These are phyloP conservation scores for Maccullochella peelii DNA, from an alignment of 2,113 vertebrate species.

Conservation along the genomic window DNA sequence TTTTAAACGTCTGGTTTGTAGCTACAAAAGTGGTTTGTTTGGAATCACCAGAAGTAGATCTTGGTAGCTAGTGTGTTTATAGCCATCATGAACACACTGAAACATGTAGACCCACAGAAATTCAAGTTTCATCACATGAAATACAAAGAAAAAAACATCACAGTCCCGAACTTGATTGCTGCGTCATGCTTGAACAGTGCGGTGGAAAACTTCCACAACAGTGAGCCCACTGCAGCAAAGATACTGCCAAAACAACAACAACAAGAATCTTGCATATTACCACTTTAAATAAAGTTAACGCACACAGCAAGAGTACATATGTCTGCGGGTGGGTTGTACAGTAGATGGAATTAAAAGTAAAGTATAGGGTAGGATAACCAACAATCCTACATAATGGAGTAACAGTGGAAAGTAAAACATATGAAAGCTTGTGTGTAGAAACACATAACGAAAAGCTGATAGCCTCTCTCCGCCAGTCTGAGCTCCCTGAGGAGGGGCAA, in stretches of 20 bases:
- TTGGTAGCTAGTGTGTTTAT: background rate
- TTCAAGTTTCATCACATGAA: background rate
- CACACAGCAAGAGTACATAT: background rate
- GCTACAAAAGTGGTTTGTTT: background rate
- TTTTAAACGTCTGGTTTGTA: background rate
- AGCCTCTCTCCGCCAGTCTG: constrained; percentile 13
- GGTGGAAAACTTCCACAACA: background rate
- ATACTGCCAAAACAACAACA: background rate
- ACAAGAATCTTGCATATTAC: background rate
- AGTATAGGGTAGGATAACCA: constrained; percentile 18
- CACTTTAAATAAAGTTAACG: constrained; percentile 1
- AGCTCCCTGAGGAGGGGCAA: constrained; percentile 1
- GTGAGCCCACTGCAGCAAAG: background rate
- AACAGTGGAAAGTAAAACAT: constrained; percentile 36
- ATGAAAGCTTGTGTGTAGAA: constrained; percentile 6
- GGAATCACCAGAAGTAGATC: background rate
- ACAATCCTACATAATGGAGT: constrained; percentile 10
- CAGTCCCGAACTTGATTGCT: background rate
- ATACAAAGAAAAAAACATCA: background rate
- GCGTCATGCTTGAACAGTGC: background rate
- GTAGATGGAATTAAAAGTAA: background rate
- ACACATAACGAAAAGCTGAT: constrained; percentile 17
- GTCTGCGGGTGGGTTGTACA: background rate
- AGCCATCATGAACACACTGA: background rate
- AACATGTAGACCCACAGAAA: background rate